phyloP scores from a whole-genome alignment of 2,797 vertebrate species.

The Phalloptychus januarius region DNA sequence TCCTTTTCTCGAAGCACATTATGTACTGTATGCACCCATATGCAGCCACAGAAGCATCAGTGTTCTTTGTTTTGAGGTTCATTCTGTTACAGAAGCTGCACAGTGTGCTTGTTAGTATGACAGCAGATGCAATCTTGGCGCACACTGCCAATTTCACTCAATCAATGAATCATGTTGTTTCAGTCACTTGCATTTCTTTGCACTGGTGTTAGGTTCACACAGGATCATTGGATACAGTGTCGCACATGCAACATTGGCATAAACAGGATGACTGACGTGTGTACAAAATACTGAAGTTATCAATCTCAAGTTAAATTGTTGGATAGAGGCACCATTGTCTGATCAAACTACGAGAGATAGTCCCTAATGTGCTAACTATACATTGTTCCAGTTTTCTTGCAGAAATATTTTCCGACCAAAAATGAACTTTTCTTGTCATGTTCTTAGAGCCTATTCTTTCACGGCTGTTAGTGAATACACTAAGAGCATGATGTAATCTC shows the following conservation, averaged over 20 bases:
- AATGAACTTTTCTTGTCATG: not conserved
- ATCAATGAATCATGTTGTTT: constrained; percentile 49
- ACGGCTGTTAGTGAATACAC: not conserved
- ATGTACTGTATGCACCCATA: constrained; percentile 17
- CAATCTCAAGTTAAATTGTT: not conserved
- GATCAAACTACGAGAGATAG: not conserved
- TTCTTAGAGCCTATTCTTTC: not conserved
- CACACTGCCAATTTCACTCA: constrained; percentile 54
- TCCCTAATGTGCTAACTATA: no score
- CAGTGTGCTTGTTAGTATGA: constrained; percentile 23
- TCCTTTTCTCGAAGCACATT: constrained; percentile 31
- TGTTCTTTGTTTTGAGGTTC: constrained; percentile 38
- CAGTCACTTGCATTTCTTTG: constrained; percentile 47
- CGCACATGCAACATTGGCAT: not conserved
- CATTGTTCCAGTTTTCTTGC: no score
- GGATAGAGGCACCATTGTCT: no score
- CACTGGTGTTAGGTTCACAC: constrained; percentile 11
- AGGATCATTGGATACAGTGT: constrained; percentile 4
- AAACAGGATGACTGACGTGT: not conserved
- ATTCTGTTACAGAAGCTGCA: constrained; percentile 51
- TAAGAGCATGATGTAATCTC: not conserved
- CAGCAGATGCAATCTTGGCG: constrained; percentile 62
- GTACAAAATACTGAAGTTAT: not conserved
- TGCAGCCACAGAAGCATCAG: constrained; percentile 39
- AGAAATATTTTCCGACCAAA: not conserved